Percentiles rank a stretch among this genome's conserved stretches.
Conservation (phyloP, 2,888 invertebrate species). For the Buathra laborator region DNA sequence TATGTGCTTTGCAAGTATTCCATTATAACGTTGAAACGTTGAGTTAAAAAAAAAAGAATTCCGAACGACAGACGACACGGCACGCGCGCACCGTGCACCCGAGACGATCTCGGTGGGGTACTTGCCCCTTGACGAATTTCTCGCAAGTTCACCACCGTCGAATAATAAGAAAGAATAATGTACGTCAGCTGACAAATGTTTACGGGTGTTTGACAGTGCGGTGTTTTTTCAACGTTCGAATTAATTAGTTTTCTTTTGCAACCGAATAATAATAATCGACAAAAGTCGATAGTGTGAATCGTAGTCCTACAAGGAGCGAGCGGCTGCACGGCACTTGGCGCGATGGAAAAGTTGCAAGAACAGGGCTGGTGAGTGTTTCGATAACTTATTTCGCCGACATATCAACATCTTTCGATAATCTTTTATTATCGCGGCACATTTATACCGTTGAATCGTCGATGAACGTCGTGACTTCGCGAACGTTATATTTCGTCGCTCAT, state of each 20-base stretch:
- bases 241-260: background rate
- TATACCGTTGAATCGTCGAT: background rate
- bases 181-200: slow-evolving; percentile 70
- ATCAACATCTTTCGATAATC: background rate
- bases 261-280: background rate
- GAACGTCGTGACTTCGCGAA: background rate
- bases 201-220: slow-evolving; percentile 48
- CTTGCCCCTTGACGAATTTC: slow-evolving; percentile 1
- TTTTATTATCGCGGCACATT: background rate
- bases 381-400: background rate
- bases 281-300: background rate
- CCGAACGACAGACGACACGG: background rate
- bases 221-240: slow-evolving; percentile 2
- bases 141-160: slow-evolving; percentile 4
- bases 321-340: background rate
- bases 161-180: slow-evolving; percentile 60
- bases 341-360: slow-evolving; percentile 88
- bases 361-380: slow-evolving; percentile 88
- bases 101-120: background rate
- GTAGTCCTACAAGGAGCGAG: background rate
- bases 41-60: background rate
- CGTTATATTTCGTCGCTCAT: background rate
- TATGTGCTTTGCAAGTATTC: background rate
- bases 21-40: background rate
- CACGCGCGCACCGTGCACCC: slow-evolving; percentile 16